These are phyloP conservation scores for Cranoglanis bouderius DNA, from an alignment of 2,113 vertebrate species.

Conservation along the genomic window DNA sequence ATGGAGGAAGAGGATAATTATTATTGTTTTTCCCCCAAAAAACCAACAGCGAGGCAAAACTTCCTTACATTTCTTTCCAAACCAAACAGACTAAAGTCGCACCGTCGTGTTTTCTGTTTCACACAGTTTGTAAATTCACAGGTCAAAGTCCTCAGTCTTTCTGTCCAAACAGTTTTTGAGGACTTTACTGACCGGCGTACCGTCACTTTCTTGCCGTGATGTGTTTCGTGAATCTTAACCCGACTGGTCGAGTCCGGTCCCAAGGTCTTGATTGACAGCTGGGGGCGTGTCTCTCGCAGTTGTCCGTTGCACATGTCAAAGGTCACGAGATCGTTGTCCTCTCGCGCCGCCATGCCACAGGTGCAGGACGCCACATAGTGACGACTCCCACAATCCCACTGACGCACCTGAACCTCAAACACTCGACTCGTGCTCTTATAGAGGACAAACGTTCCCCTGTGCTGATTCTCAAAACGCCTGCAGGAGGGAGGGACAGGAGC, in stretches of 20 bases:
- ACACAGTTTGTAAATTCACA: too few relatives aligned
- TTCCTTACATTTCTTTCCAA: not conserved
- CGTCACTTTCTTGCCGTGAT: constrained; percentile 81
- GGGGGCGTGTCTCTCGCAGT: constrained; percentile 67
- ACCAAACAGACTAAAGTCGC: too few relatives aligned
- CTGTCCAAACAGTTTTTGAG: not conserved
- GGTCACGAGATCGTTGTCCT: constrained; percentile 68
- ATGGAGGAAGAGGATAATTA: too few relatives aligned
- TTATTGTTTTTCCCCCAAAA: not conserved
- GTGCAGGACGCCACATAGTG: constrained; percentile 70
- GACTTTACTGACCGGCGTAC: constrained; percentile 56
- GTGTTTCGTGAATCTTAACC: constrained; percentile 75
- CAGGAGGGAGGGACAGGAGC: not conserved
- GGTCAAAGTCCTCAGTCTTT: not conserved
- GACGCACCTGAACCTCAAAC: constrained; percentile 77
- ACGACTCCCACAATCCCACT: constrained; percentile 75
- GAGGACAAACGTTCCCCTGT: constrained; percentile 77
- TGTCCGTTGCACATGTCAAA: constrained; percentile 78
- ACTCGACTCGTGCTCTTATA: constrained; percentile 63
- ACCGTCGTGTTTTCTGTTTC: not conserved
- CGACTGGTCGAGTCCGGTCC: constrained; percentile 3
- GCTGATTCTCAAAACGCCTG: constrained; percentile 75
- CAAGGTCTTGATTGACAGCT: constrained; percentile 63
- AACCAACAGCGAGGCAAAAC: not conserved
- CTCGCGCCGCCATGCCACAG: constrained; percentile 67